Evolutionary conservation across 2,888 invertebrate species (phyloP), one percentile per base, ranked within the genome.

Genomic region (Euplexia lucipara): DNA sequence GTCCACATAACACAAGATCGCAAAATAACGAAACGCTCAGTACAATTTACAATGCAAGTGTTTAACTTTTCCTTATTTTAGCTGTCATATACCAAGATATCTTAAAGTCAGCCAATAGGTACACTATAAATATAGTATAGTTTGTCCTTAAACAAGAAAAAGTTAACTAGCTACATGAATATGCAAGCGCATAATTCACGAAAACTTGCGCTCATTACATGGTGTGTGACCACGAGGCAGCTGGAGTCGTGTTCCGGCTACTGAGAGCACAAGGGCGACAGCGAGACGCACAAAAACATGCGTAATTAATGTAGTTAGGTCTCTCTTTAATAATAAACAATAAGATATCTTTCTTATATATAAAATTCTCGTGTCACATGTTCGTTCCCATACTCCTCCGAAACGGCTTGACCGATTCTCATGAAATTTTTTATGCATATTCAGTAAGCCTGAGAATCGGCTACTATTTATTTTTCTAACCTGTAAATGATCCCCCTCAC

Each of bases 141-240:
- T 42, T 37, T 47, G 39, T 32, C 22, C 35, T 26, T 62, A 35
- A 41, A 53, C 8, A 35, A 71, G 35, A 53, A 75, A 67, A 57
- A 57, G 16, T 45, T 5, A n/a, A 8, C 1, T 6, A 37, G 14
- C 63, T 26, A 5, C 26, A 26, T 77, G 57, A 42, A 57, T 76
- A 34, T 63, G 52, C 47, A 44, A 45, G 53, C 53, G 35, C 52
- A 49, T 77, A 42, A 77, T 71, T 77, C 26, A 45, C 37, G 32
- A 77, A 63, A 77, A 58, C 34, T 49, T 63, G 72, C n/a, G n/a
- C 44, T 72, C 44, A 57, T 77, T 35, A 57, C 45, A 59, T 51
- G 63, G 52, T 20, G 42, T 30, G 20, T 47, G 42, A 39, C 18
- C 52, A 44, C 34, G 34, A 37, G 41, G 44, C 51, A 22, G 32